These are phyloP conservation scores for Trinectes maculatus DNA, from an alignment of 2,113 vertebrate species.

Conservation along the genomic window DNA sequence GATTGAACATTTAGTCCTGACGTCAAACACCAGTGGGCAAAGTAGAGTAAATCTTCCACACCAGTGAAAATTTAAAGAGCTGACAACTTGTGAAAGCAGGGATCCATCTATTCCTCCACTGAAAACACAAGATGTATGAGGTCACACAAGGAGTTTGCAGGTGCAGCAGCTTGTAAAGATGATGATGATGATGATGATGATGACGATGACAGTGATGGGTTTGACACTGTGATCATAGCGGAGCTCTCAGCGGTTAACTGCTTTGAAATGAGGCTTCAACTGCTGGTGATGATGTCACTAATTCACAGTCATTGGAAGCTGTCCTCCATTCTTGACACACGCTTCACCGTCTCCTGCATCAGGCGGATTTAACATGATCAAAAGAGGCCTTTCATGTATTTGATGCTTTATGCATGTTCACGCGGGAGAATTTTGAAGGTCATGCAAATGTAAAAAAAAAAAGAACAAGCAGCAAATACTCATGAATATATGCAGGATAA, in stretches of 20 bases:
- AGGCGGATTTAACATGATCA: constrained; percentile 25
- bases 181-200: not conserved
- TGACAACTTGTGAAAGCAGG: not conserved
- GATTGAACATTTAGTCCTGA: not conserved
- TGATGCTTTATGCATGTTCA: constrained; percentile 18
- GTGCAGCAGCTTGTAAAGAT: constrained; percentile 1
- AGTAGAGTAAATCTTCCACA: not conserved
- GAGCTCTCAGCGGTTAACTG: constrained; percentile 4
- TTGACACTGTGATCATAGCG: constrained; percentile 13
- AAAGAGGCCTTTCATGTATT: constrained; percentile 25
- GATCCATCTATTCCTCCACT: not conserved
- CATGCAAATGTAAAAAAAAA: not conserved
- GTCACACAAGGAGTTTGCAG: not conserved
- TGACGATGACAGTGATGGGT: not conserved
- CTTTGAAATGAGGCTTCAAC: constrained; percentile 10
- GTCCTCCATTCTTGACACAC: constrained; percentile 23
- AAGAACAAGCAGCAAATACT: not conserved
- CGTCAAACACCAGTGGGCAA: not conserved
- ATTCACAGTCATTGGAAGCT: not conserved
- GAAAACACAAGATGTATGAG: not conserved
- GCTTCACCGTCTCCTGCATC: constrained; percentile 15
- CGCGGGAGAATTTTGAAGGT: constrained; percentile 7
- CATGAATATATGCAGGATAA: not conserved
- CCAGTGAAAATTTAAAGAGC: not conserved
- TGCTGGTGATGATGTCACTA: constrained; percentile 2